Percentiles rank a stretch among this genome's conserved stretches.
These are phyloP conservation scores for Astreopora myriophthalma DNA, from an alignment of 64 coral and sea anemone genomes.

Conservation along the genomic window DNA sequence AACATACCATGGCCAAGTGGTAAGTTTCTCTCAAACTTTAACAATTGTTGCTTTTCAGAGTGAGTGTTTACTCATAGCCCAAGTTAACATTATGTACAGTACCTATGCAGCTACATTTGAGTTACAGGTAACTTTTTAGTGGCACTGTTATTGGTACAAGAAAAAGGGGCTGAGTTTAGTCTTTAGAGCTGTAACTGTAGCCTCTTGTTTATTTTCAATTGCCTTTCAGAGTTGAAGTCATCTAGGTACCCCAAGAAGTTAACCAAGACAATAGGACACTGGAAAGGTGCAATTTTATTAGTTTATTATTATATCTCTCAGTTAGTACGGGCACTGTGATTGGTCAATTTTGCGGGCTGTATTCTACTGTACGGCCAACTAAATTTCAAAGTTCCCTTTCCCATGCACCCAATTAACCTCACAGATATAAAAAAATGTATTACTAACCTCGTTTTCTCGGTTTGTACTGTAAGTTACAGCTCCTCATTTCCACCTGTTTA, in stretches of 20 bases:
- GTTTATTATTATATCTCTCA: not conserved
- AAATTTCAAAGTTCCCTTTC: no score
- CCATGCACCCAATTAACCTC: no score
- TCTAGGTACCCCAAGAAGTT: constrained; percentile 50
- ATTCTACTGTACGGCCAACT: no score
- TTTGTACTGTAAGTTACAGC: no score
- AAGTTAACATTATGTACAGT: not conserved
- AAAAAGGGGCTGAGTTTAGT: no score
- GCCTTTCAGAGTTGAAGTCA: constrained; percentile 29
- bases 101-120: not conserved
- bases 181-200: no score
- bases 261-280: constrained; percentile 21
- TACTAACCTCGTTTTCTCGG: no score
- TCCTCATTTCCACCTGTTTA: no score
- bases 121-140: no score
- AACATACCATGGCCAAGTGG: constrained; percentile 39
- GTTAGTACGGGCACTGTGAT: no score
- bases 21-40: not conserved
- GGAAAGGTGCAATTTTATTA: constrained; percentile 30
- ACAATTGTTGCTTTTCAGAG: not conserved
- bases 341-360: not conserved
- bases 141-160: not conserved
- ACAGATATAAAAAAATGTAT: no score
- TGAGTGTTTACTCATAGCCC: not conserved
- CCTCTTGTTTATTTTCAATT: not conserved